These are phyloP conservation scores for Mimachlamys varia DNA, from an alignment of 2,888 invertebrate species.

Conservation along the genomic window DNA sequence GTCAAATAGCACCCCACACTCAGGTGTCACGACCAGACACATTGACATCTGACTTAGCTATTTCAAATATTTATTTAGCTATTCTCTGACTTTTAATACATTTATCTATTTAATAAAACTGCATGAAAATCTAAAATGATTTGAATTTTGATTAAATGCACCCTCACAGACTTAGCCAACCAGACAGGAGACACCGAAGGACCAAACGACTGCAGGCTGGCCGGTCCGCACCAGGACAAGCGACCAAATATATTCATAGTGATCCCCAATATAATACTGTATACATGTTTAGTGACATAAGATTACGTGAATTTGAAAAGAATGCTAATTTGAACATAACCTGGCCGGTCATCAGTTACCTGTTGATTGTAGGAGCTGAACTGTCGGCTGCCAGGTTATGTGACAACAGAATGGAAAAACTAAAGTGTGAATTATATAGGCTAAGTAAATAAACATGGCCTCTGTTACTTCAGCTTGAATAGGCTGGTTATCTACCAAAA, in stretches of 20 bases:
- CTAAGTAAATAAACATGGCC: not conserved
- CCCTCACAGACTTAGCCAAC: not conserved
- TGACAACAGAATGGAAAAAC: not conserved
- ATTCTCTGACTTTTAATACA: not conserved
- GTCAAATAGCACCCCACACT: not conserved
- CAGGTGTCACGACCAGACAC: not conserved
- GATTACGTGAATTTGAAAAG: not conserved
- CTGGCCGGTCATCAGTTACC: not conserved
- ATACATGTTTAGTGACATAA: not conserved
- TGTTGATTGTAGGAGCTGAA: not conserved
- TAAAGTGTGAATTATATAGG: not conserved
- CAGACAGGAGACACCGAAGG: not conserved
- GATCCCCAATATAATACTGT: not conserved
- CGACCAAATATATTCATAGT: conserved; percentile 10
- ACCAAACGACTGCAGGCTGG: no score
- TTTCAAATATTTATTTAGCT: conserved; percentile 15
- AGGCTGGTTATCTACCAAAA: not conserved
- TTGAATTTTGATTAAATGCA: conserved; percentile 28
- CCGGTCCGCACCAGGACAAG: not conserved
- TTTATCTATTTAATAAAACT: not conserved
- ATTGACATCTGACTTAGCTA: not conserved
- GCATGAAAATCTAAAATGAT: not conserved
- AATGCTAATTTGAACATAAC: not conserved
- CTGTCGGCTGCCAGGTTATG: not conserved
- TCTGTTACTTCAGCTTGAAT: not conserved